A percentile compares a stretch with the other conserved stretches of the same genome.
Evolutionary conservation across 2,113 vertebrate species (phyloP).

Genomic region (Lycocorax pyrrhopterus): DNA sequence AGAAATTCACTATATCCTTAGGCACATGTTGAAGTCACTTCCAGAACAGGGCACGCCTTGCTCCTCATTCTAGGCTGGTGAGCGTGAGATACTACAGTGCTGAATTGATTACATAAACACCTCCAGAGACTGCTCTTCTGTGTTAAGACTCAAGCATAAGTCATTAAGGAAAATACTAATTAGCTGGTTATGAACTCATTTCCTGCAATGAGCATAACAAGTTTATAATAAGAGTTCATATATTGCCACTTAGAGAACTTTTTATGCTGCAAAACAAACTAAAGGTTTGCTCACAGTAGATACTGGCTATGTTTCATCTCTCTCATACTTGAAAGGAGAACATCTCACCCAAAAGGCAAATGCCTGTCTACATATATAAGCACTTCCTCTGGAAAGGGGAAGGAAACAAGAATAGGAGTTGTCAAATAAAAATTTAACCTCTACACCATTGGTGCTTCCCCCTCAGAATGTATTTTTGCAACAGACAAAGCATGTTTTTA

Average conservation of each 20-base stretch:
- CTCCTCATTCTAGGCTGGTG: background rate
- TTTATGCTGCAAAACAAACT: background rate
- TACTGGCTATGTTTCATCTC: background rate
- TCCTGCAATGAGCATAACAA: background rate
- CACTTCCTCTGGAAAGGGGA: background rate
- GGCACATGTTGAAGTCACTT: background rate
- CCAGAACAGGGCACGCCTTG: background rate
- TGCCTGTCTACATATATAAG: background rate
- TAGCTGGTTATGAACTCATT: conserved; percentile 18
- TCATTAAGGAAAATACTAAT: conserved; percentile 25
- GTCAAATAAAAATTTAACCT: conserved; percentile 9
- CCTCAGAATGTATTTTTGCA: conserved; percentile 25
- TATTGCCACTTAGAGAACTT: background rate
- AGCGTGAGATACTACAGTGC: background rate
- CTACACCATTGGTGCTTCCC: background rate
- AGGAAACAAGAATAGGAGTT: background rate
- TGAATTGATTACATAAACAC: background rate
- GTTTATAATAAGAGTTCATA: background rate
- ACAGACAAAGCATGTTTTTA: conserved; percentile 41
- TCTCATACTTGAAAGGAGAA: background rate
- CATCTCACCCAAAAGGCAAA: background rate
- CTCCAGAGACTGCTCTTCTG: background rate
- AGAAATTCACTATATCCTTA: background rate
- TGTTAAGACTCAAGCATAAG: background rate
- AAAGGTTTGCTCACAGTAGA: background rate